These are phyloP conservation scores for Hypothenemus hampei DNA, from an alignment of 1,140 invertebrate species.

Conservation along the genomic window DNA sequence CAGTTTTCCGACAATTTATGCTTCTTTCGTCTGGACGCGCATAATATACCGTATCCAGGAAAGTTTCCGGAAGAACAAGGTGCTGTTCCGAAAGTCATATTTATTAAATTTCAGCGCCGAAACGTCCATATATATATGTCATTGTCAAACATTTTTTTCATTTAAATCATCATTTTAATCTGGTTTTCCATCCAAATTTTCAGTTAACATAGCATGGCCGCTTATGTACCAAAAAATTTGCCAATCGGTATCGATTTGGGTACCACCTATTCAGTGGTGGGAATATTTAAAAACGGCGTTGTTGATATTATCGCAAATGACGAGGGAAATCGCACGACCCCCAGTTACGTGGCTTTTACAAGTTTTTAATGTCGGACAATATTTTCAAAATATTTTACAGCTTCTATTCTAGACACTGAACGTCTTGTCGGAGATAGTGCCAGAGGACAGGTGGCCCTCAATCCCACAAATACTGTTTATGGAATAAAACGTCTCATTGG, in stretches of 20 bases:
- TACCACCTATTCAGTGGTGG: conserved; percentile 77
- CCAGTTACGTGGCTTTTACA: conserved; percentile 87
- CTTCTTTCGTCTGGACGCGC: no score
- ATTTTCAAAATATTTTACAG: no score
- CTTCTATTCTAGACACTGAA: conserved; percentile 60
- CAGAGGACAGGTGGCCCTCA: conserved; percentile 70
- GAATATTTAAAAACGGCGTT: conserved; percentile 75
- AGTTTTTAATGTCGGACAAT: background rate
- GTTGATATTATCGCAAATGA: conserved; percentile 92
- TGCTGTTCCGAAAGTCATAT: no score
- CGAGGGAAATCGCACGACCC: conserved; percentile 86
- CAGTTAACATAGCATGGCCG: no score
- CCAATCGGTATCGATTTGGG: conserved; percentile 70
- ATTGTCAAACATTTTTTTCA: no score
- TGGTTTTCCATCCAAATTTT: no score
- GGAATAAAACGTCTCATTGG: conserved; percentile 43
- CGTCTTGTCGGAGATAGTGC: conserved; percentile 81
- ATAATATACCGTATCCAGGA: no score
- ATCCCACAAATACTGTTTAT: conserved; percentile 71
- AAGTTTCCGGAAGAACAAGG: no score
- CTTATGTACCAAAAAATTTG: conserved; percentile 5
- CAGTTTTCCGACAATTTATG: no score
- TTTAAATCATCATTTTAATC: no score
- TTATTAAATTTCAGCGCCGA: no score
- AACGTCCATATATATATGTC: no score